Conservation (phyloP, 2,797 vertebrate genomes). For the Echiichthys vipera region DNA sequence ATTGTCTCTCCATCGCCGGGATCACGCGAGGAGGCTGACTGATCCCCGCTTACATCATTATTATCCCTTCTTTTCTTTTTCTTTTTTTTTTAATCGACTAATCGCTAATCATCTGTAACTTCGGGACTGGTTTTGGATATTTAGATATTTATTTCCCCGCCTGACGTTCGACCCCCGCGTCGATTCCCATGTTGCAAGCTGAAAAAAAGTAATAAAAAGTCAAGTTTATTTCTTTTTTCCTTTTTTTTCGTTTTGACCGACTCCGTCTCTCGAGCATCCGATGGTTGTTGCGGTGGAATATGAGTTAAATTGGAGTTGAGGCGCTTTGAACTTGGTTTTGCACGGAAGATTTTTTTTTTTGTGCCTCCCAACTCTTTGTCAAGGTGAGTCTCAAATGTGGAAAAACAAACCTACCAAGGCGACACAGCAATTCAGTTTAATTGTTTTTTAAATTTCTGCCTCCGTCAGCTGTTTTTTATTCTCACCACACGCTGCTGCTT, state of each 20-base stretch:
- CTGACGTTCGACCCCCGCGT: conserved; percentile 25
- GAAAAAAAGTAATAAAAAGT: conserved; percentile 35
- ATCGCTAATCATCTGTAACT: conserved; percentile 13
- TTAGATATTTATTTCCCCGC: conserved; percentile 2
- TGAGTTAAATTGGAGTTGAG: conserved; percentile 78
- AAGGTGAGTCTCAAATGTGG: conserved; percentile 72
- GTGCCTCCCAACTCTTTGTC: conserved; percentile 61
- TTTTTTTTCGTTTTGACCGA: neutral
- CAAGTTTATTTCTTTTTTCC: neutral
- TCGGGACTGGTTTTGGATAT: conserved; percentile 16
- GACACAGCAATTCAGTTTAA: neutral
- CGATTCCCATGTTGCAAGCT: conserved; percentile 46
- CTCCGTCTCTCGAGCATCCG: neutral
- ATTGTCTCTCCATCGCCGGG: conserved; percentile 73
- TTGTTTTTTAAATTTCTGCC: neutral
- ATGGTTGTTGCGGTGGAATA: conserved; percentile 66
- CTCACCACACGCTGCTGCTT: neutral
- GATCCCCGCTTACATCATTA: conserved; percentile 33
- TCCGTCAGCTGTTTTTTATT: neutral
- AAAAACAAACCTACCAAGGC: neutral
- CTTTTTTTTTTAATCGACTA: neutral
- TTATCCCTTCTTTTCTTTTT: neutral
- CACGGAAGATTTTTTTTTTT: conserved; percentile 23
- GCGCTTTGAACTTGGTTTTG: conserved; percentile 41
- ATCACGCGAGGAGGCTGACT: conserved; percentile 41